phyloP scores from a whole-genome alignment of 2,888 invertebrate species.

The Leptopterna dolabrata region DNA sequence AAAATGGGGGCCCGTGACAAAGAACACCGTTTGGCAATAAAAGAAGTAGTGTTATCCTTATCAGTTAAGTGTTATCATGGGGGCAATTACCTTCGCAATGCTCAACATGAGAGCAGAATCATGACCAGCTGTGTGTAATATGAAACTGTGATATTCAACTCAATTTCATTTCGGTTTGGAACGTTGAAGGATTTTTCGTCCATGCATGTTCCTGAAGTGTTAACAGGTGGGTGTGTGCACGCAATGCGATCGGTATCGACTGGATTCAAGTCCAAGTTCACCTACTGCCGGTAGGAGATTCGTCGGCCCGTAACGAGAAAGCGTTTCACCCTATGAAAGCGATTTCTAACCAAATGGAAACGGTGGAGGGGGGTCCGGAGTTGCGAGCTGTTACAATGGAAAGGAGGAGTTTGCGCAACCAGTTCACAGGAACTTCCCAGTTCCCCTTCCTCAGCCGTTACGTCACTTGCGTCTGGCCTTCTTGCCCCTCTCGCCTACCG shows the following conservation, averaged over 20 bases:
- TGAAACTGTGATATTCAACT: no score
- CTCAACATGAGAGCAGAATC: no score
- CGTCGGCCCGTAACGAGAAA: conserved; percentile 9
- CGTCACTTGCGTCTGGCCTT: conserved; percentile 15
- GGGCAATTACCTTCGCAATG: no score
- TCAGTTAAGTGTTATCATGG: no score
- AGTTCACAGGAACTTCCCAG: conserved; percentile 21
- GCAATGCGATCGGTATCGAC: background rate
- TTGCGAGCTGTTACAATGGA: conserved; percentile 27
- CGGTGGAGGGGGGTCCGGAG: background rate
- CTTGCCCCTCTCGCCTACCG: conserved; percentile 5
- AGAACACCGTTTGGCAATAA: no score
- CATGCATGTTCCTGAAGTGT: no score
- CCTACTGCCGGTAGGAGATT: background rate
- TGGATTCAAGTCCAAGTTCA: conserved; percentile 3
- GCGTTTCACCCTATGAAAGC: background rate
- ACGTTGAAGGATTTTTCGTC: no score
- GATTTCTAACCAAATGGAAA: conserved; percentile 10
- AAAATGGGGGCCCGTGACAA: no score
- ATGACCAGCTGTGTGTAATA: no score
- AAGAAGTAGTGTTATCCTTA: no score
- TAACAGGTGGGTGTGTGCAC: background rate
- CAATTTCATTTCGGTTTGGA: no score
- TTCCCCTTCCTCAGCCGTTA: conserved; percentile 15
- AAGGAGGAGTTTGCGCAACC: conserved; percentile 35